These are phyloP conservation scores for Limnephilus marmoratus DNA, from an alignment of 2,888 invertebrate species.

Conservation along the genomic window DNA sequence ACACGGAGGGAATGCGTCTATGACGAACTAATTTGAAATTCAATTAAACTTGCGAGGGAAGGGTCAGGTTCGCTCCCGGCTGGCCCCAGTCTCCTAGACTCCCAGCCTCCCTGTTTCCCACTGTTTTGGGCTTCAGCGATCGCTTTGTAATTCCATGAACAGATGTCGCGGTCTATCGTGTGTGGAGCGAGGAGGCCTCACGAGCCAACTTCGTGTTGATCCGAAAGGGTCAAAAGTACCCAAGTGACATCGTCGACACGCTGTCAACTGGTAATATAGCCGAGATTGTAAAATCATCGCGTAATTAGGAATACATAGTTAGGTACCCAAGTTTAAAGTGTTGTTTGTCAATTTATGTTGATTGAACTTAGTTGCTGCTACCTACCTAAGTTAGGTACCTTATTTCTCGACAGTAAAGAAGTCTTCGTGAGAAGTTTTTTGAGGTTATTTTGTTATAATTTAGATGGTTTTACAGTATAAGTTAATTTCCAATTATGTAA, in stretches of 20 bases:
- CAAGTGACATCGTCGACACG: background rate
- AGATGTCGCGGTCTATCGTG: slow-evolving; percentile 51
- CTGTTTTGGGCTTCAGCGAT: background rate
- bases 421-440: no score
- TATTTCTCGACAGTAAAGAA: no score
- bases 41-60: slow-evolving; percentile 63
- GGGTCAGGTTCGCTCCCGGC: slow-evolving; percentile 49
- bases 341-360: no score
- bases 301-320: background rate
- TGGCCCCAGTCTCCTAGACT: background rate
- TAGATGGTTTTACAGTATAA: no score
- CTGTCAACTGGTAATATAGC: background rate
- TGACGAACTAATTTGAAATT: slow-evolving; percentile 66
- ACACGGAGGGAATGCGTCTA: slow-evolving; percentile 52
- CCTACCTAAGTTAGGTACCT: no score
- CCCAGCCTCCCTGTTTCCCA: background rate
- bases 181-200: background rate
- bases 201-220: background rate
- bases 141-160: slow-evolving; percentile 35
- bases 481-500: no score
- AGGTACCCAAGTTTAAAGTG: background rate
- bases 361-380: no score
- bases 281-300: background rate
- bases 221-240: background rate
- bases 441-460: no score